These are phyloP conservation scores for Hycleus phaleratus DNA, from an alignment of 1,140 invertebrate genomes.

Conservation along the genomic window DNA sequence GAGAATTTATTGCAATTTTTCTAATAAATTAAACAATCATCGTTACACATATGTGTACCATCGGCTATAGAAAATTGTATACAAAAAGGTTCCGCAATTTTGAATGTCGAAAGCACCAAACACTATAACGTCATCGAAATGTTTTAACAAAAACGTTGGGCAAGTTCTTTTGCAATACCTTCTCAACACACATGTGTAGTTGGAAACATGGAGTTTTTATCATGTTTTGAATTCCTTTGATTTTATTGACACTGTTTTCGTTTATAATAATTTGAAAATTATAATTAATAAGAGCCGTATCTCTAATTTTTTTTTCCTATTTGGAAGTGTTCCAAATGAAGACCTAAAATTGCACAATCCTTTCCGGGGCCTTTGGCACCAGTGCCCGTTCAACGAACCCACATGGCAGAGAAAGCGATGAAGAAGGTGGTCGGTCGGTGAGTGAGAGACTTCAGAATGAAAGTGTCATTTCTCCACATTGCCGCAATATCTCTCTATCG, in stretches of 20 bases:
- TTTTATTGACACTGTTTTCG: too few species aligned
- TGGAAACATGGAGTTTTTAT: too few species aligned
- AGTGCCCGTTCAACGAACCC: constrained; percentile 12
- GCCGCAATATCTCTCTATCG: constrained; percentile 8
- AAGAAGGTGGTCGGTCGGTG: constrained; percentile 3
- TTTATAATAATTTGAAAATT: too few species aligned
- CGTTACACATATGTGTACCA: not conserved
- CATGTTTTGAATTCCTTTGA: too few species aligned
- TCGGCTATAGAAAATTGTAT: constrained; percentile 7
- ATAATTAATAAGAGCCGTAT: too few species aligned
- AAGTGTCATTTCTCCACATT: constrained; percentile 13
- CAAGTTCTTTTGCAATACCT: constrained; percentile 2
- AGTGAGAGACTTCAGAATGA: not conserved
- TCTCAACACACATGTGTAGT: too few species aligned
- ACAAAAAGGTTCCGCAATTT: constrained; percentile 12
- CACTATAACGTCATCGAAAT: constrained; percentile 11
- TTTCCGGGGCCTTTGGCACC: constrained; percentile 13
- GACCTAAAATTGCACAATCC: constrained; percentile 7
- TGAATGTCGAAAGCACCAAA: constrained; percentile 10
- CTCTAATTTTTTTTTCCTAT: too few species aligned
- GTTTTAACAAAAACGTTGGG: constrained; percentile 14
- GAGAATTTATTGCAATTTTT: constrained; percentile 7
- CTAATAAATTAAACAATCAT: not conserved
- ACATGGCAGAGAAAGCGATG: constrained; percentile 12
- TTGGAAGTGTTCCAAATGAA: too few species aligned